Evolutionary conservation across 2,113 vertebrate genomes (phyloP).

Genomic region (Lampris megalopsis): DNA sequence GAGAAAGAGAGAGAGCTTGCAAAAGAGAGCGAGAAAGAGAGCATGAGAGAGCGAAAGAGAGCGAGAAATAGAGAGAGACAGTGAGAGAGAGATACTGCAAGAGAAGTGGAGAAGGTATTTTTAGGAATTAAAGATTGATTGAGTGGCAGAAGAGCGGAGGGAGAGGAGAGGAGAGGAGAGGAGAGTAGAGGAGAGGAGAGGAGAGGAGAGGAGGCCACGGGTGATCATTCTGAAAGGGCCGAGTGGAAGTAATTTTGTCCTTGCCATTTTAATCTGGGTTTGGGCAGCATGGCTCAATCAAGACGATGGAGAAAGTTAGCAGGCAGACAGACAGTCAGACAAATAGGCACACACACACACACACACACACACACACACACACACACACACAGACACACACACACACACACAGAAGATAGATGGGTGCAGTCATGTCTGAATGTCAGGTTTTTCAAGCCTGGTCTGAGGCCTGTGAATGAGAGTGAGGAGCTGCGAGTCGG

Average conservation of each 20-base stretch:
- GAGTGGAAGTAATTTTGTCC: slow-evolving; percentile 55
- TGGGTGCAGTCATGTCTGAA: background rate
- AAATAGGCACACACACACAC: slow-evolving; percentile 9
- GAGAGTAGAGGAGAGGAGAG: slow-evolving; percentile 26
- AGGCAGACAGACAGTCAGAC: slow-evolving; percentile 22
- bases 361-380: background rate
- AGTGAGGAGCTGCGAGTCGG: slow-evolving; percentile 28
- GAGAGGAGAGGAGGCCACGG: slow-evolving; percentile 38
- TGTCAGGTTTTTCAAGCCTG: slow-evolving; percentile 27
- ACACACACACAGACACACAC: background rate
- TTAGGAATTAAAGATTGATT: slow-evolving; percentile 66
- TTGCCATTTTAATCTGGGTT: slow-evolving; percentile 64
- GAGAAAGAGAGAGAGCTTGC: no score
- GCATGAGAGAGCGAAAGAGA: slow-evolving; percentile 6
- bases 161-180: background rate
- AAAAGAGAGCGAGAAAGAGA: slow-evolving; percentile 19
- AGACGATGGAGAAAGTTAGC: slow-evolving; percentile 2
- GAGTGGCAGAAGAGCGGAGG: slow-evolving; percentile 44
- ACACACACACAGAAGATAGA: background rate
- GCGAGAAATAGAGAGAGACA: no score
- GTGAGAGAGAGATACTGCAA: slow-evolving; percentile 33
- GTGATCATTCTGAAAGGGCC: slow-evolving; percentile 48
- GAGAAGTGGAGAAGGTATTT: slow-evolving; percentile 52
- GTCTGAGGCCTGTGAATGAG: slow-evolving; percentile 26
- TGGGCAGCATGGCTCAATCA: slow-evolving; percentile 42